phyloP scores from a whole-genome alignment of 2,888 invertebrate genomes.

The Chrysolina haemoptera region DNA sequence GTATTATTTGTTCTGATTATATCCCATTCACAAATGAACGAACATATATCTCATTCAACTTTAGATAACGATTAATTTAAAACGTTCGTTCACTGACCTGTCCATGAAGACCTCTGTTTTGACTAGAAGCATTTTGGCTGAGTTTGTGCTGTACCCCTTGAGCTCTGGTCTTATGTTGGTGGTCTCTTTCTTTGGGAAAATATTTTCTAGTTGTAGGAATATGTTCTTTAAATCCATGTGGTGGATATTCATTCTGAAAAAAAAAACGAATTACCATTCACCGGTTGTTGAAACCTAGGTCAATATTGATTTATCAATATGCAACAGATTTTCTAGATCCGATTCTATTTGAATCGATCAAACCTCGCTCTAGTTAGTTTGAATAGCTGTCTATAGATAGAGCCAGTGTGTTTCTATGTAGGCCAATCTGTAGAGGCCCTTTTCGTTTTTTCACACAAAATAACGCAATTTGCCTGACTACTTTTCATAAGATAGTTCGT shows the following conservation, averaged over 20 bases:
- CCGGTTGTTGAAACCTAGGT: not conserved
- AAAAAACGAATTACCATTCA: slow-evolving; percentile 5
- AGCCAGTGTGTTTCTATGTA: no score
- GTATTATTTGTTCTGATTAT: no score
- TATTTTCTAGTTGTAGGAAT: slow-evolving; percentile 48
- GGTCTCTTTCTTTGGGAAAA: slow-evolving; percentile 53
- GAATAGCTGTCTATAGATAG: no score
- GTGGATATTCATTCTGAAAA: slow-evolving; percentile 35
- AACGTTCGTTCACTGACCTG: slow-evolving; percentile 34
- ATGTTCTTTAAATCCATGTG: slow-evolving; percentile 36
- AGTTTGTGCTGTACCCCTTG: slow-evolving; percentile 50
- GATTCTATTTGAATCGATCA: no score
- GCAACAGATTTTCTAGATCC: no score
- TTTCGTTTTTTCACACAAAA: no score
- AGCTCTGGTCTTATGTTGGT: slow-evolving; percentile 53
- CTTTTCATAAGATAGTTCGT: no score
- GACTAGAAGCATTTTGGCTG: slow-evolving; percentile 54
- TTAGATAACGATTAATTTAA: not conserved
- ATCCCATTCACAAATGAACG: no score
- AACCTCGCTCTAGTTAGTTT: no score
- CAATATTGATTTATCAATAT: not conserved
- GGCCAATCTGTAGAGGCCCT: no score
- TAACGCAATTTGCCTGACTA: no score
- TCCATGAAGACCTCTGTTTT: slow-evolving; percentile 46
- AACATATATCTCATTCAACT: no score